phyloP scores from a whole-genome alignment of 30 jellyfish, hydroid and myxozoan species.

The Turritopsis dohrnii region DNA sequence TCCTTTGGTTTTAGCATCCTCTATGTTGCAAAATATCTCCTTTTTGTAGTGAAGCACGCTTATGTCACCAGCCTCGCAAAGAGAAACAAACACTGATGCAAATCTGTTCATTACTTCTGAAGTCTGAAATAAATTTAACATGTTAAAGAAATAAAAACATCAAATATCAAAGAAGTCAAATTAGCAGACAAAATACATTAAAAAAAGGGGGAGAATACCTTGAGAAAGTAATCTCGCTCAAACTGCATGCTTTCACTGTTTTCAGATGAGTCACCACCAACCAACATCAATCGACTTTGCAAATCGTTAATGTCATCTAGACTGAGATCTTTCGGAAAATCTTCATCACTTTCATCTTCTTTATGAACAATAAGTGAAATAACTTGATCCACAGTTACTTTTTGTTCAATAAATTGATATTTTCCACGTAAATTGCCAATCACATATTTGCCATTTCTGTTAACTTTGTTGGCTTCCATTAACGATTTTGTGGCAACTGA shows the following conservation, averaged over 20 bases:
- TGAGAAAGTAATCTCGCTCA: slow-evolving; percentile 49
- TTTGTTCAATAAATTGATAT: not conserved
- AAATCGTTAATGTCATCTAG: slow-evolving; percentile 50
- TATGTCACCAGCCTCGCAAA: slow-evolving; percentile 52
- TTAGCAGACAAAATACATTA: not conserved
- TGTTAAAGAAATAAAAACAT: not conserved
- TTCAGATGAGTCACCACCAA: slow-evolving; percentile 45
- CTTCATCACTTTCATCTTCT: not conserved
- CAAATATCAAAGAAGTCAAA: not conserved
- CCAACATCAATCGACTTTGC: slow-evolving; percentile 57
- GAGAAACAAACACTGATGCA: slow-evolving; percentile 33
- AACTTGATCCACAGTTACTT: not conserved
- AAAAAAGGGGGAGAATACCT: slow-evolving; percentile 11
- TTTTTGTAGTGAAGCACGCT: slow-evolving; percentile 33
- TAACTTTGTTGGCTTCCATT: slow-evolving; percentile 62
- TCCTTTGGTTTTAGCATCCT: not conserved
- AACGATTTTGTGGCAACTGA: slow-evolving; percentile 61
- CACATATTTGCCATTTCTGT: slow-evolving; percentile 45
- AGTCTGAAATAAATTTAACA: slow-evolving; percentile 11
- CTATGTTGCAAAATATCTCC: slow-evolving; percentile 27
- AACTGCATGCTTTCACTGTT: not conserved
- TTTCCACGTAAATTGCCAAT: slow-evolving; percentile 21
- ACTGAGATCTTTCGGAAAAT: not conserved
- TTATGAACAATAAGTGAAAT: not conserved
- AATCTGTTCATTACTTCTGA: slow-evolving; percentile 39